phyloP scores from a whole-genome alignment of 1,140 invertebrate species.

The Magallana gigas region DNA sequence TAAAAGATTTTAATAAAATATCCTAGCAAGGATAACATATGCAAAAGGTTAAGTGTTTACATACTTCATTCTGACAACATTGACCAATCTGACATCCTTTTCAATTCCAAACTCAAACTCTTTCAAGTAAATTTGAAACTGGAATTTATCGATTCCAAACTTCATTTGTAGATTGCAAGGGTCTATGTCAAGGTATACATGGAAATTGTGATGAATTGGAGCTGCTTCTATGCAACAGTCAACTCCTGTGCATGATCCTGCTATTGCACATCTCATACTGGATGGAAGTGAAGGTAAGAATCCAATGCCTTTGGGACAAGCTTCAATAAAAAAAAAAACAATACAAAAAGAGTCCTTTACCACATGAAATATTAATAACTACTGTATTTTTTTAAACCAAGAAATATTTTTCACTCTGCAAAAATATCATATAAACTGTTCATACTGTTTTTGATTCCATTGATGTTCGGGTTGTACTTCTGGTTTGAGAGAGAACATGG shows the following conservation, averaged over 20 bases:
- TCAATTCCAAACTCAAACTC: conserved; percentile 29
- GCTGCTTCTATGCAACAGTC: conserved; percentile 19
- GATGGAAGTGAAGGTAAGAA: conserved; percentile 17
- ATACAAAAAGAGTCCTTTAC: neutral
- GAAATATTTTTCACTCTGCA: too few relatives aligned
- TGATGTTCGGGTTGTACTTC: neutral
- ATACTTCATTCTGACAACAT: conserved; percentile 42
- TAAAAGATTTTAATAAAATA: neutral
- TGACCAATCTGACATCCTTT: conserved; percentile 25
- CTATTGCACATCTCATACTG: conserved; percentile 17
- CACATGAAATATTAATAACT: too few relatives aligned
- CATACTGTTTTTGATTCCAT: conserved; percentile 14
- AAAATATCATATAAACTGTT: too few relatives aligned
- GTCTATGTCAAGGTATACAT: conserved; percentile 16
- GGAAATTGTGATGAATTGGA: conserved; percentile 37
- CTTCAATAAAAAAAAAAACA: neutral
- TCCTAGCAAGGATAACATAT: neutral
- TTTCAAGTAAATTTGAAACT: conserved; percentile 21
- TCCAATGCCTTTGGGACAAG: conserved; percentile 18
- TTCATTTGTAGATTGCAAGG: conserved; percentile 18
- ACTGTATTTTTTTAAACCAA: too few relatives aligned
- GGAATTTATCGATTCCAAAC: conserved; percentile 42
- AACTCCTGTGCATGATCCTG: conserved; percentile 24
- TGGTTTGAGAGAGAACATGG: neutral
- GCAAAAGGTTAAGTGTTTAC: neutral